Conservation (phyloP, 1,140 invertebrate genomes). For the Mizuhopecten yessoensis region DNA sequence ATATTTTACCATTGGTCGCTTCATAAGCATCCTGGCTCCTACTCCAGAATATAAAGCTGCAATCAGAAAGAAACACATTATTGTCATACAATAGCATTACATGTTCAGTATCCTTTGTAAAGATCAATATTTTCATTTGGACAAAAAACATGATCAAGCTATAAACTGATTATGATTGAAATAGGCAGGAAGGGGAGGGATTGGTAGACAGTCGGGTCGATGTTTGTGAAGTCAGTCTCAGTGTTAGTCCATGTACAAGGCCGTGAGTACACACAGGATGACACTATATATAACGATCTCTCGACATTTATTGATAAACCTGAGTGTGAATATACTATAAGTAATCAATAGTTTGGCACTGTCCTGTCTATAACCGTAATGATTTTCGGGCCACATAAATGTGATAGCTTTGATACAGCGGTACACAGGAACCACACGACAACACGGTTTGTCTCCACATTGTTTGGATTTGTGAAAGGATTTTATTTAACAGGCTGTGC, state of each 20-base stretch:
- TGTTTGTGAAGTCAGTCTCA: not conserved
- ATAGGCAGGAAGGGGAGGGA: too few species aligned
- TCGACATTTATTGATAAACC: not conserved
- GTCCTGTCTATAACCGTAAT: not conserved
- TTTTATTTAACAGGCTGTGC: not conserved
- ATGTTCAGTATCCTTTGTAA: too few species aligned
- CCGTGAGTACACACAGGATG: not conserved
- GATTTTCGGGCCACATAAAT: not conserved
- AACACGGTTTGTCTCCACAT: not conserved
- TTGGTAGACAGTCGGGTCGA: too few species aligned
- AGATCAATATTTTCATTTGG: too few species aligned
- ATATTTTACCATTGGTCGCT: not conserved
- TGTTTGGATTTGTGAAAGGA: not conserved
- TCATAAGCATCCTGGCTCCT: not conserved
- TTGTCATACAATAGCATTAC: too few species aligned
- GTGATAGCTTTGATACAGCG: not conserved
- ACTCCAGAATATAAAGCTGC: slow-evolving; percentile 5
- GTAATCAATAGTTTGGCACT: not conserved
- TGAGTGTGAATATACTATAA: not conserved
- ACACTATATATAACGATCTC: not conserved
- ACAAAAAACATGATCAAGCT: too few species aligned
- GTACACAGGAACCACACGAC: not conserved
- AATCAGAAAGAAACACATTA: not conserved
- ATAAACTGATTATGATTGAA: too few species aligned
- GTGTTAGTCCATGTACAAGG: not conserved